These are phyloP conservation scores for Takifugu flavidus DNA, from an alignment of 2,113 vertebrate genomes.

Conservation along the genomic window DNA sequence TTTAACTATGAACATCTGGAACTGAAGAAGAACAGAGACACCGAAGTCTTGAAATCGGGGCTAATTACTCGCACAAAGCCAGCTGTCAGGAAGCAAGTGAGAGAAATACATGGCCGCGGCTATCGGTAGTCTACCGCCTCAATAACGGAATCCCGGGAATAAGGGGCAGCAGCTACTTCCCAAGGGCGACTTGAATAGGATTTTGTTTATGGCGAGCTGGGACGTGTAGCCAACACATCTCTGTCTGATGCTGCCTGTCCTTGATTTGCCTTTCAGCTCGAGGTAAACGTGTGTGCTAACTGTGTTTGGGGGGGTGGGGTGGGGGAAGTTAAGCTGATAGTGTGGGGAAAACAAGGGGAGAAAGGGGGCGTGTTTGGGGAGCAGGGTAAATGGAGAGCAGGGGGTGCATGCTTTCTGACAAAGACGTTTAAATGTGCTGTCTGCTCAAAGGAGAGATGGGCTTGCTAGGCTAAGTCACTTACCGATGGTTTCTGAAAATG, in stretches of 20 bases:
- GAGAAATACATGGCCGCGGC: conserved; percentile 3
- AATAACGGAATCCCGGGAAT: conserved; percentile 5
- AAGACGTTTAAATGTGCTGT: conserved; percentile 79
- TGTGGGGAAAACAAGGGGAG: conserved; percentile 12
- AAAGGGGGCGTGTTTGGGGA: conserved; percentile 20
- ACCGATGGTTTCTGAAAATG: conserved; percentile 97
- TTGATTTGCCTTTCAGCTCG: conserved; percentile 30
- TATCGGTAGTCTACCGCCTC: neutral
- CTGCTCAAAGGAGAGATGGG: conserved; percentile 80
- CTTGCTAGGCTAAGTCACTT: conserved; percentile 82
- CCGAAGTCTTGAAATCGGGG: conserved; percentile 25
- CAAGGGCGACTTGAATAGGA: neutral
- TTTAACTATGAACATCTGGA: conserved; percentile 9
- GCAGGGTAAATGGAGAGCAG: conserved; percentile 29
- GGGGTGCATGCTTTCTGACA: conserved; percentile 82
- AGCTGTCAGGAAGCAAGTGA: conserved; percentile 7
- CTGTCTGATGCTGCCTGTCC: conserved; percentile 28
- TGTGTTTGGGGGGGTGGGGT: neutral
- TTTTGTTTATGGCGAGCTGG: neutral
- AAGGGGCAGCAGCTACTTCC: conserved; percentile 5
- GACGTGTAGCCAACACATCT: neutral
- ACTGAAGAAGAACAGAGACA: conserved; percentile 12
- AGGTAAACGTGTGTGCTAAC: neutral
- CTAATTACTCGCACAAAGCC: conserved; percentile 39
- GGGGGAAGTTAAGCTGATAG: conserved; percentile 9